phyloP scores from a whole-genome alignment of 2,797 vertebrate genomes.

The Micrastur ruficollis region DNA sequence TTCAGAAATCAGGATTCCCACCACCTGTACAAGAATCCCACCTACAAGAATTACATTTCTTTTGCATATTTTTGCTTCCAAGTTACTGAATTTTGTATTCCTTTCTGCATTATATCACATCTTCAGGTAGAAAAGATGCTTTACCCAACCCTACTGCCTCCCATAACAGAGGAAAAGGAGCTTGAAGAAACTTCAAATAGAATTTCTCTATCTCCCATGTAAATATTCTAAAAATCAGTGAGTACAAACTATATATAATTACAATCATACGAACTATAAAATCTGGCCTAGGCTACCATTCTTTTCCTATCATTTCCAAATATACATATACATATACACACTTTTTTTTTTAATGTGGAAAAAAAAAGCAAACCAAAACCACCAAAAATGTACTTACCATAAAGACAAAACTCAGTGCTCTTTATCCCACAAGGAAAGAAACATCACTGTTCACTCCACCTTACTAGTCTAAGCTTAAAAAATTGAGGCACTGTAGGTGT shows the following conservation, averaged over 20 bases:
- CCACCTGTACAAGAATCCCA: neutral
- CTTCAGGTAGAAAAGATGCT: neutral
- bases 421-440: neutral
- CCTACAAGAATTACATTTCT: neutral
- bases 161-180: neutral
- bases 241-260: neutral
- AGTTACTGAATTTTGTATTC: neutral
- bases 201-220: neutral
- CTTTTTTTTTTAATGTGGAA: neutral
- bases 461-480: neutral
- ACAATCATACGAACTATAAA: neutral
- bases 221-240: neutral
- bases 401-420: neutral
- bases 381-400: neutral
- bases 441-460: neutral
- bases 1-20: neutral
- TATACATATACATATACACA: too few relatives aligned
- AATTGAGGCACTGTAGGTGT: neutral
- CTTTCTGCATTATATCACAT: neutral
- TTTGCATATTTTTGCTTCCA: neutral
- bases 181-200: neutral
- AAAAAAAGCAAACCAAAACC: accelerated
- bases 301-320: neutral
- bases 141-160: neutral
- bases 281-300: neutral